phyloP scores from a whole-genome alignment of 2,888 invertebrate species.

The Lepidochitona cinerea region DNA sequence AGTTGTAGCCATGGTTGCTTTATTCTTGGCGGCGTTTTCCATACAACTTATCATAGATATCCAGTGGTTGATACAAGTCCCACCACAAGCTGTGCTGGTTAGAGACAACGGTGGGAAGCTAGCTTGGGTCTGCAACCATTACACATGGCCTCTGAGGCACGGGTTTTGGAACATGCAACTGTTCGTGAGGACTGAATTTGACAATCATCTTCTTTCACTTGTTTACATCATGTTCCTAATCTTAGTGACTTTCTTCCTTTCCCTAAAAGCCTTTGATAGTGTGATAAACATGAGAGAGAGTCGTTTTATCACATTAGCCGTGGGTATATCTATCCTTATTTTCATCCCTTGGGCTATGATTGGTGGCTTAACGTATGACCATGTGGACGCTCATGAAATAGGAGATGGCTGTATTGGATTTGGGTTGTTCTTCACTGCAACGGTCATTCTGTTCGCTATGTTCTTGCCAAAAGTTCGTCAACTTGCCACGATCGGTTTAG shows the following conservation, averaged over 20 bases:
- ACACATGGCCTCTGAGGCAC: background rate
- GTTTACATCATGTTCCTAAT: conserved; percentile 86
- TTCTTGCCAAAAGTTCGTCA: conserved; percentile 90
- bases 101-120: background rate
- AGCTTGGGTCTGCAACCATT: conserved; percentile 44
- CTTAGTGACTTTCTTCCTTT: conserved; percentile 84
- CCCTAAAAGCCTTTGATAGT: conserved; percentile 84
- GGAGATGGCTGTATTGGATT: conserved; percentile 82
- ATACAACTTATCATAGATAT: conserved; percentile 73
- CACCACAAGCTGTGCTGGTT: conserved; percentile 32
- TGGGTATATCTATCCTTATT: conserved; percentile 86
- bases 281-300: conserved; percentile 93
- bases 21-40: conserved; percentile 89
- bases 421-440: conserved; percentile 85
- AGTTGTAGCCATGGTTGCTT: conserved; percentile 87
- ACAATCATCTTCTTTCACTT: conserved; percentile 79
- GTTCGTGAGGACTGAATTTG: conserved; percentile 21
- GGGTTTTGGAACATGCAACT: conserved; percentile 5
- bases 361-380: conserved; percentile 72
- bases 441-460: conserved; percentile 90
- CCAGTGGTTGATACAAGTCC: conserved; percentile 58
- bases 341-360: conserved; percentile 73
- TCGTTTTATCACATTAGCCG: conserved; percentile 88
- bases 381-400: conserved; percentile 3
- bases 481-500: conserved; percentile 89